Evolutionary conservation across 1,140 invertebrate species (phyloP), one percentile per base, ranked within the genome.

Genomic region (Zophobas morio): DNA sequence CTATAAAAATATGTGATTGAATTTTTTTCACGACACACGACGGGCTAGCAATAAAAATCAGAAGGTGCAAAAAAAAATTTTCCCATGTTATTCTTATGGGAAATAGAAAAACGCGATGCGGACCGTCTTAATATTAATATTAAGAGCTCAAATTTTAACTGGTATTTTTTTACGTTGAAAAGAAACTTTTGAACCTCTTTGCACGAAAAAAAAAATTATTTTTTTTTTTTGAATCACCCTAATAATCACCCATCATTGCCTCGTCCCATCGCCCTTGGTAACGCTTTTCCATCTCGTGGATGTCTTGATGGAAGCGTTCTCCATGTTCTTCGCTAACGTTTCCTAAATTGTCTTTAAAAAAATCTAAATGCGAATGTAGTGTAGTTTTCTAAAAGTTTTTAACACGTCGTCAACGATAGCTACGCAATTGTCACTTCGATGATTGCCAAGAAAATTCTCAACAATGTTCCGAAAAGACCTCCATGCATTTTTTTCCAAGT

Each of bases 281-380:
- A 1, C 77, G 32, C 49, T 74, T 79, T 78, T 83, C 82, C 70
- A 85, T 83, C 6, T 54, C 66, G 66, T 77, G 72, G n/a, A 85
- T 79, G 66, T 85, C 82, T 60, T 84, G 82, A 46, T 85, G 79
- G 60, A 85, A 85, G 33, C 79, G 66, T 81, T 85, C 82, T 37
- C 80, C 81, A 66, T 84, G 79, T 74, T 84, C 82, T 70, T 83
- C 79, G 72, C 79, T 84, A 1, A 81, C 72, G 40, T 35, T 78
- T 63, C 81, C 81, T 1, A 79, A 66, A 74, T 86, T 85, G 72
- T 81, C 63, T 34, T 79, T 80, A 75, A 84, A 84, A 40, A 79
- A 78, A 42, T 84, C 82, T 6, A 85, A 47, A 56, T 84, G 73
- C 35, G 71, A 83, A 47, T 82, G 63, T n/a, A 85, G 78, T 86